Conservation (phyloP, 2,888 invertebrate species). For the Cryptocephalus primarius region DNA sequence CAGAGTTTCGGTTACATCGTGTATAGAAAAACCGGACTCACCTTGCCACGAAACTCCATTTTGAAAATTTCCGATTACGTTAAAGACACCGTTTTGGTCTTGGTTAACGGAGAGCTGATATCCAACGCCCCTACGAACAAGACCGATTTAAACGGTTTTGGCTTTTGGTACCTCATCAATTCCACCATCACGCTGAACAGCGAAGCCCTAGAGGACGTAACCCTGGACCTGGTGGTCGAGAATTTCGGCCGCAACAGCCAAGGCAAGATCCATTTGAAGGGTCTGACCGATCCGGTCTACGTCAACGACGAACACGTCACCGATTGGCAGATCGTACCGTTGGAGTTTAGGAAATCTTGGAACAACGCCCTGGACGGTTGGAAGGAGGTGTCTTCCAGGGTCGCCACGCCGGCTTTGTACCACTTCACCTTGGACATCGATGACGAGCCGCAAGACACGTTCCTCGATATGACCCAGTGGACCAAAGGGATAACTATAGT, state of each 20-base stretch:
- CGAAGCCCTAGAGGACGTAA: slow-evolving; percentile 18
- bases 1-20: slow-evolving; percentile 45
- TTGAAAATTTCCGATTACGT: slow-evolving; percentile 31
- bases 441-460: slow-evolving; percentile 56
- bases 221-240: slow-evolving; percentile 48
- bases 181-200: slow-evolving; percentile 23
- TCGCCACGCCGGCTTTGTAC: slow-evolving; percentile 48
- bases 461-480: slow-evolving; percentile 67
- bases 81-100: slow-evolving; percentile 40
- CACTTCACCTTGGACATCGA: slow-evolving; percentile 34
- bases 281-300: slow-evolving; percentile 34
- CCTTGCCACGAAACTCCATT: slow-evolving; percentile 17
- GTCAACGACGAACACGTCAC: slow-evolving; percentile 33
- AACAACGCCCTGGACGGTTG: slow-evolving; percentile 25
- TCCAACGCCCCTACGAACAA: slow-evolving; percentile 22
- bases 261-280: slow-evolving; percentile 30
- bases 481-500: slow-evolving; percentile 74
- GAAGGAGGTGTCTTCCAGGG: slow-evolving; percentile 55
- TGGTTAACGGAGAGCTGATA: slow-evolving; percentile 35
- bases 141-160: slow-evolving; percentile 32
- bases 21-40: slow-evolving; percentile 34
- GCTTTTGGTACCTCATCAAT: slow-evolving; percentile 33
- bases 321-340: slow-evolving; percentile 39
- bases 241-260: slow-evolving; percentile 71
- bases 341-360: slow-evolving; percentile 42